Evolutionary conservation across 1,140 invertebrate genomes (phyloP).

Genomic region (Saxidomus purpurata): DNA sequence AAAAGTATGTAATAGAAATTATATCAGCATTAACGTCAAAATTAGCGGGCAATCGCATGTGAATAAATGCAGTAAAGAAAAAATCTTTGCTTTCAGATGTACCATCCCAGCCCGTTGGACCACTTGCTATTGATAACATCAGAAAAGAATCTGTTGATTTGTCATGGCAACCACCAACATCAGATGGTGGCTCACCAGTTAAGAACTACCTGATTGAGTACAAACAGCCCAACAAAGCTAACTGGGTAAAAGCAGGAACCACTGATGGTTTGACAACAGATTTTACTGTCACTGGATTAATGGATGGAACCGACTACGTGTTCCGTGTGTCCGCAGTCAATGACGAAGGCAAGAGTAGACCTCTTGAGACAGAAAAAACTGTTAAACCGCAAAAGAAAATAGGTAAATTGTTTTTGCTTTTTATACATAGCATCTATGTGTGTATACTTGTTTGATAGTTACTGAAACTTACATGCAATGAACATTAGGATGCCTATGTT

Average conservation of each 20-base stretch:
- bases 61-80: no score
- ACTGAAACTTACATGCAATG: no score
- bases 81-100: conserved; percentile 71
- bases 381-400: conserved; percentile 98
- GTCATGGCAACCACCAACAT: conserved; percentile 81
- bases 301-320: conserved; percentile 74
- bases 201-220: conserved; percentile 83
- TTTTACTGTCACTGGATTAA: conserved; percentile 73
- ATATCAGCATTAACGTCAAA: no score
- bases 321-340: conserved; percentile 91
- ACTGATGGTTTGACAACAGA: conserved; percentile 86
- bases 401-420: conserved; percentile 88
- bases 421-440: not conserved
- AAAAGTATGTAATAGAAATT: no score
- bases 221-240: conserved; percentile 89
- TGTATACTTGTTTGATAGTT: no score
- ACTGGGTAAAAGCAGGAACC: conserved; percentile 94
- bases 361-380: conserved; percentile 95
- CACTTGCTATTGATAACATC: conserved; percentile 73
- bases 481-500: no score
- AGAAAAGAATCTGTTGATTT: conserved; percentile 76
- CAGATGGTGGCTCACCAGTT: conserved; percentile 81
- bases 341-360: conserved; percentile 96
- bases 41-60: no score
- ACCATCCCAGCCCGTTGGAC: conserved; percentile 73